Base-by-base conservation (phyloP, 2,797 vertebrate species). In the Ptychobarbus kaznakovi region DNA sequence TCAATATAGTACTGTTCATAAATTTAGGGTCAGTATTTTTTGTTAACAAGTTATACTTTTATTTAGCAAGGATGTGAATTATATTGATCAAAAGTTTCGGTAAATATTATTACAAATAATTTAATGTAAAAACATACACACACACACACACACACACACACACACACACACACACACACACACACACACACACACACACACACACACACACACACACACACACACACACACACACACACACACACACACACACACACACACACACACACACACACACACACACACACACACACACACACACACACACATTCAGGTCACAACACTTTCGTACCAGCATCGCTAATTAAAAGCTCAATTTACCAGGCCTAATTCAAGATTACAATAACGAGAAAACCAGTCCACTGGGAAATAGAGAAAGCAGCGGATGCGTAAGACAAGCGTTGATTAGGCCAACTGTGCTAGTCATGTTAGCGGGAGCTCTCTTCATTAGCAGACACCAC, bases 371-470 rank as follows among this genome's bases (percentile, higher is more conserved):
- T 79, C 65, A 63, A 80, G 40, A 78, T 44, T 53, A 9, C n/a
- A 69, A 61, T 38, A 61, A 70, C 11, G 12, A 56, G 49, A 20
- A 68, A 58, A 35, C n/a, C 49, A 70, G 32, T 42, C 18, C 80
- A 4, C 66, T 20, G 3, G 66, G 51, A 76, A 85, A 42, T 40
- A 61, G 49, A 42, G 16, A 7, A 84, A 40, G 65, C 42, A 18
- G 49, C 15, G 16, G 49, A 72, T 72, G 40, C 10, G 25, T 2
- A 80, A 73, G 32, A n/a, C n/a, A 35, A 42, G 11, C n/a, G 38
- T 40, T 85, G 72, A 78, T 65, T 65, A 84, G 75, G 68, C 25
- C n/a, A 51, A 86, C 40, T 32, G 9, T 44, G 82, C 51, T 65
- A 46, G 44, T 73, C 40, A 68, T 66, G 61, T 66, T 75, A 81